Conservation (phyloP, 2,797 vertebrate species). For the Coregonus sp. region DNA sequence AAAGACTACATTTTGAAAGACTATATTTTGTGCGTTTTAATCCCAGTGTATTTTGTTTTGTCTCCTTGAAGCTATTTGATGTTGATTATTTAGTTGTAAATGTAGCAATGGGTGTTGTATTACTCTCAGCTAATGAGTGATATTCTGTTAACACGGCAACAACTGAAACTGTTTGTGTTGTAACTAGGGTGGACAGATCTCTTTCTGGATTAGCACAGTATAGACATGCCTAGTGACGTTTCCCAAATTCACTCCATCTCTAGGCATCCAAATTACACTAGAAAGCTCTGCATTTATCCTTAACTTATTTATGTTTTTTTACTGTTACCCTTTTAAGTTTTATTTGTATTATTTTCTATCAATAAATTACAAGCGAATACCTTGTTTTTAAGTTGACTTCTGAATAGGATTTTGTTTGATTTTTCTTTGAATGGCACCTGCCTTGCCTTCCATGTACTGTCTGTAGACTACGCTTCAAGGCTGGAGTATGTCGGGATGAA, state of each 20-base stretch:
- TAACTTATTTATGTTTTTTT: slow-evolving; percentile 35
- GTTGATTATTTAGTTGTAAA: not conserved
- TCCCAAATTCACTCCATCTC: slow-evolving; percentile 1
- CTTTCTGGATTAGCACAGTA: not conserved
- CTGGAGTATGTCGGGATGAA: not conserved
- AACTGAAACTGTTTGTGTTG: not conserved
- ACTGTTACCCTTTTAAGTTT: slow-evolving; percentile 40
- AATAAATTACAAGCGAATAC: slow-evolving; percentile 53
- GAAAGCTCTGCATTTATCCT: slow-evolving; percentile 15
- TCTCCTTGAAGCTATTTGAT: not conserved
- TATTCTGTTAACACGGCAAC: slow-evolving; percentile 7
- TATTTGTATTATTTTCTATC: slow-evolving; percentile 38
- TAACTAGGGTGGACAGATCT: not conserved
- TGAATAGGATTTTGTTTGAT: not conserved
- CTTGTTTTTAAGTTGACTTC: slow-evolving; percentile 27
- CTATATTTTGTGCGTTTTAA: not conserved
- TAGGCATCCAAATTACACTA: slow-evolving; percentile 6
- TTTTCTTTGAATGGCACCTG: not conserved
- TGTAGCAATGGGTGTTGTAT: not conserved
- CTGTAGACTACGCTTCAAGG: not conserved
- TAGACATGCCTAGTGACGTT: not conserved
- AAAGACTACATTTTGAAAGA: not conserved
- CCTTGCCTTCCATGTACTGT: not conserved
- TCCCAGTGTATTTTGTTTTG: not conserved
- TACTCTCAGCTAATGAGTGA: not conserved